phyloP scores from a whole-genome alignment of 1,140 invertebrate species.

The Drosophila ercepeae region DNA sequence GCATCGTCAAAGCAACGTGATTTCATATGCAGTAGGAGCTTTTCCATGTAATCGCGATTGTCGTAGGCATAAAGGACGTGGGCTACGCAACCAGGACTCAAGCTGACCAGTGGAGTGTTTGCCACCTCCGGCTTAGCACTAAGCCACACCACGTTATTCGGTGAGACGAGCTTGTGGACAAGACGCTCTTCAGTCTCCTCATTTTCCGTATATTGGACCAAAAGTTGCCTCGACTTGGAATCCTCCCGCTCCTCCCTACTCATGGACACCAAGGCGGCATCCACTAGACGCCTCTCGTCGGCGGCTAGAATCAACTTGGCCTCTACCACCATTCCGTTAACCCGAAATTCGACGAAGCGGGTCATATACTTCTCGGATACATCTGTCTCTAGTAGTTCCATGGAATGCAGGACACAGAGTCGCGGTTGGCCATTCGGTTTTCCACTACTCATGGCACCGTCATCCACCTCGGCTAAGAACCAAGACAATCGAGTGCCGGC shows the following conservation, averaged over 20 bases:
- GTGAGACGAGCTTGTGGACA: constrained; percentile 59
- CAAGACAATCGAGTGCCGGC: constrained; percentile 67
- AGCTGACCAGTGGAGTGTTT: constrained; percentile 47
- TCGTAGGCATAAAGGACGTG: constrained; percentile 60
- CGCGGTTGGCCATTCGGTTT: constrained; percentile 35
- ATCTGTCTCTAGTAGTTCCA: constrained; percentile 66
- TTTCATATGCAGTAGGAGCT: constrained; percentile 61
- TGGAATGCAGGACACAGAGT: constrained; percentile 64
- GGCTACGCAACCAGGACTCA: constrained; percentile 30
- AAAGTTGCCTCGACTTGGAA: constrained; percentile 17
- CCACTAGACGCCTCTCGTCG: constrained; percentile 63
- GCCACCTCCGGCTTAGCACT: constrained; percentile 42
- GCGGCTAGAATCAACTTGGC: constrained; percentile 69
- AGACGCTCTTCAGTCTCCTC: constrained; percentile 27
- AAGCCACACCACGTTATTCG: constrained; percentile 51
- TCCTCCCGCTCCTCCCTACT: constrained; percentile 39
- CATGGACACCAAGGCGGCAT: constrained; percentile 55
- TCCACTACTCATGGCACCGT: constrained; percentile 43
- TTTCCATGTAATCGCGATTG: constrained; percentile 61
- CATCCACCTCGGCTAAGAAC: constrained; percentile 76
- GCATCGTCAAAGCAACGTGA: constrained; percentile 58
- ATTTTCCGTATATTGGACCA: constrained; percentile 62
- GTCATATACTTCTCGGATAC: constrained; percentile 68
- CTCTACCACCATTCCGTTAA: constrained; percentile 56
- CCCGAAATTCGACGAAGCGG: constrained; percentile 61